These are phyloP conservation scores for Archaeoteleia sp. DNA, from an alignment of 2,888 invertebrate genomes.

Conservation along the genomic window DNA sequence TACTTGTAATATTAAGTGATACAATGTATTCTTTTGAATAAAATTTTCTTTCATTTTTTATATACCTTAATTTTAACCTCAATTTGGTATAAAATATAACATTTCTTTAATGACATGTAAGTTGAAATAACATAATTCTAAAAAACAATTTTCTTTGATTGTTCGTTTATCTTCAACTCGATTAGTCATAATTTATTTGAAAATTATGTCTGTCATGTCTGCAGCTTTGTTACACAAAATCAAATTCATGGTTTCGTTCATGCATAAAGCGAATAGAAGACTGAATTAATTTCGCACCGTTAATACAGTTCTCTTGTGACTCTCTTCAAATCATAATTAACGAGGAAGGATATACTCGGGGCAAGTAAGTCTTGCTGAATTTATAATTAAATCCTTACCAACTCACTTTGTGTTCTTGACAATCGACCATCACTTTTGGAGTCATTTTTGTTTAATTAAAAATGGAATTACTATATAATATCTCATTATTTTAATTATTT, in stretches of 20 bases:
- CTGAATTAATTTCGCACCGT: slow-evolving; percentile 30
- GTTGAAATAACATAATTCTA: background rate
- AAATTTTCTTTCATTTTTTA: no score
- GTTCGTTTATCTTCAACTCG: background rate
- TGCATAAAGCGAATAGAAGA: slow-evolving; percentile 18
- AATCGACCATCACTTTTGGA: slow-evolving; percentile 9
- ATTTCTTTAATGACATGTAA: no score
- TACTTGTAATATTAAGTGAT: no score
- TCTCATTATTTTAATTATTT: slow-evolving; percentile 16
- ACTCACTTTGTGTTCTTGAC: slow-evolving; percentile 16
- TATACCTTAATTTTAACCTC: no score
- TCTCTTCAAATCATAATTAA: slow-evolving; percentile 37
- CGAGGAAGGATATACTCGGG: slow-evolving; percentile 6
- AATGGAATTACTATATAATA: no score
- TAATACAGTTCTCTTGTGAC: slow-evolving; percentile 18
- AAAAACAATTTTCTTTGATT: background rate
- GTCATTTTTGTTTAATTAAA: no score
- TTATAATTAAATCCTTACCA: slow-evolving; percentile 32
- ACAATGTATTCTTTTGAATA: no score
- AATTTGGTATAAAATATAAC: no score
- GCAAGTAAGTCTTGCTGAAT: slow-evolving; percentile 11
- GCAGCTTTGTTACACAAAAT: slow-evolving; percentile 4
- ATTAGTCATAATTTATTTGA: slow-evolving; percentile 4
- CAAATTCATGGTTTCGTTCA: slow-evolving; percentile 16
- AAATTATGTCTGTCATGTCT: slow-evolving; percentile 12